phyloP scores from a whole-genome alignment of 2,113 vertebrate species.

The Grantiella picta region DNA sequence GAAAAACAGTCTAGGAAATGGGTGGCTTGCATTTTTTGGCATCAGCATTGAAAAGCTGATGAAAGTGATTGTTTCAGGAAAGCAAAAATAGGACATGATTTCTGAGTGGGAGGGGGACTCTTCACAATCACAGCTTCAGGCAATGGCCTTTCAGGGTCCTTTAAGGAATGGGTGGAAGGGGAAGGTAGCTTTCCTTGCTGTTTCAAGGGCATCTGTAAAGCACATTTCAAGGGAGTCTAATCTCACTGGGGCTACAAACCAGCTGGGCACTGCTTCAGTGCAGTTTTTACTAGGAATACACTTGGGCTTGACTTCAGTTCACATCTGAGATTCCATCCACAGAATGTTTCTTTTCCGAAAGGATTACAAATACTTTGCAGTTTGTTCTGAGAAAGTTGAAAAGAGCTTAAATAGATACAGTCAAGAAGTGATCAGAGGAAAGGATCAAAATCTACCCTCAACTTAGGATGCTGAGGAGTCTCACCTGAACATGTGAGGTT shows the following conservation, averaged over 20 bases:
- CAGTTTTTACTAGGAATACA: neutral
- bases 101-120: neutral
- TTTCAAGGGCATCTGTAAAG: neutral
- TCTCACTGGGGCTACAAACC: neutral
- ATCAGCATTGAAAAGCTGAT: neutral
- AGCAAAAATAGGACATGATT: neutral
- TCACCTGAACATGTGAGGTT: neutral
- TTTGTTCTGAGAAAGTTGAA: neutral
- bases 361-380: neutral
- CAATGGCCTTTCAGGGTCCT: rapidly evolving
- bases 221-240: neutral
- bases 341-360: neutral
- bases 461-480: neutral
- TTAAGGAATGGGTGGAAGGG: neutral
- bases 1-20: neutral
- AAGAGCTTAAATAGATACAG: neutral
- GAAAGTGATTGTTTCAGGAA: neutral
- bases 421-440: neutral
- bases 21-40: neutral
- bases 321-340: neutral
- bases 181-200: neutral
- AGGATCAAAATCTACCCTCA: neutral
- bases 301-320: neutral
- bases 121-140: neutral
- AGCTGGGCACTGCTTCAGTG: neutral